Evolutionary conservation across 2,888 invertebrate genomes (phyloP).

Genomic region (Spilarctia lutea): DNA sequence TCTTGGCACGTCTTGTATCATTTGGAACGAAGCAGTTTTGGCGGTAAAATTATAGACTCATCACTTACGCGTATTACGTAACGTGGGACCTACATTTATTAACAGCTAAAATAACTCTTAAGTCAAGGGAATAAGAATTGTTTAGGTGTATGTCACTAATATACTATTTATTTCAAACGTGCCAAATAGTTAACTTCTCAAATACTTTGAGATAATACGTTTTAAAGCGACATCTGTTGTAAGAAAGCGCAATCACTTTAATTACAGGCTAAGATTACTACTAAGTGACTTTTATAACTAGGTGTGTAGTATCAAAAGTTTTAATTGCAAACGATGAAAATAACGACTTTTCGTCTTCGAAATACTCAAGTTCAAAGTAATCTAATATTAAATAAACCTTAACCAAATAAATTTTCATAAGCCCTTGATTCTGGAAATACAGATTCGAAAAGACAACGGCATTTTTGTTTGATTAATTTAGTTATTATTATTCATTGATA

Average conservation of each 20-base stretch:
- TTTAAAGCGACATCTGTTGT: slow-evolving; percentile 41
- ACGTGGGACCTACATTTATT: slow-evolving; percentile 19
- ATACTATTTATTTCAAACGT: slow-evolving; percentile 10
- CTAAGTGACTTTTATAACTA: slow-evolving; percentile 18
- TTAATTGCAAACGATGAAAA: slow-evolving; percentile 16
- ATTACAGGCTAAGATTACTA: slow-evolving; percentile 5
- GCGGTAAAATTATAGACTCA: slow-evolving; percentile 73
- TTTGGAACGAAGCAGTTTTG: slow-evolving; percentile 70
- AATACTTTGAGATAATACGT: not conserved
- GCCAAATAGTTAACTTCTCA: slow-evolving; percentile 19
- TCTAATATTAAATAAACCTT: slow-evolving; percentile 3
- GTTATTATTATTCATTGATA: not conserved
- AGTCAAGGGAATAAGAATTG: rapidly evolving
- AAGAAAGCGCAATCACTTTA: slow-evolving; percentile 12
- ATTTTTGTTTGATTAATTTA: not conserved
- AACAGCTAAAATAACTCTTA: slow-evolving; percentile 32
- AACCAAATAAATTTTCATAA: not conserved
- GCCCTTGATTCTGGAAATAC: not conserved
- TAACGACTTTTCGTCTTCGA: slow-evolving; percentile 9
- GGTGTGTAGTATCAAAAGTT: slow-evolving; percentile 20
- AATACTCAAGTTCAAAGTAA: slow-evolving; percentile 6
- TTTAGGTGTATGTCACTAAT: not conserved
- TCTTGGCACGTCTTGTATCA: slow-evolving; percentile 72
- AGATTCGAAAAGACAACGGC: not conserved
- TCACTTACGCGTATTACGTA: slow-evolving; percentile 40